Evolutionary conservation across 2,888 invertebrate genomes (phyloP), one percentile per base, ranked within the genome.

Genomic region (Parapristionchus giblindavisi): DNA sequence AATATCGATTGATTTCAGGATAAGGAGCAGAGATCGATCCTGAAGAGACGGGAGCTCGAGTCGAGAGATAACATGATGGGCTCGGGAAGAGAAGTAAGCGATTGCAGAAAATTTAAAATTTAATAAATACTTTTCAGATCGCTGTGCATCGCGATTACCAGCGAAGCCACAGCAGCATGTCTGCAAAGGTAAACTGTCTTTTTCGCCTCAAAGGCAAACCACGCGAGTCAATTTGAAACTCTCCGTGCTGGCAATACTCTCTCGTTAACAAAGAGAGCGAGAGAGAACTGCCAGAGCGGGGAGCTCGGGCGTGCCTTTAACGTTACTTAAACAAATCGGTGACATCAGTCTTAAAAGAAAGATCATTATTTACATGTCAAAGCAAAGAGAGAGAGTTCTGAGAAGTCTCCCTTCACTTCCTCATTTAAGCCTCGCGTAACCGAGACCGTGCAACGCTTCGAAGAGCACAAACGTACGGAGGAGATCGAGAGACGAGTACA

Each of bases 401-500:
- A n/a, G n/a, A n/a, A n/a, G n/a, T n/a, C n/a, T n/a, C n/a, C n/a
- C n/a, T n/a, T n/a, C n/a, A n/a, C n/a, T n/a, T n/a, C n/a, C n/a
- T n/a, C n/a, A n/a, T 81, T 81, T 60, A 74, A 84, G 78, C 88
- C 88, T 24, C 79, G 80, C 43, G 83, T 86, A 32, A 87, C 87
- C 2, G 86, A 88, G 77, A 87, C 86, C n/a, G 85, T 88, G 56
- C 83, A 87, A 63, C 83, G 85, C n/a, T 81, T 85, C 75, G 88
- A 88, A 77, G 87, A 88, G 77, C 82, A 84, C 63, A 83, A 84
- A n/a, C 81, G 86, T 43, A 88, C 88, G 32, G 88, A 88, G 78
- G 88, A 88, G 79, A 81, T 88, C 52, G 88, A 88, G 75, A 84
- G 88, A 34, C 83, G 85, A 48, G 85, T 88, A 17, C 81, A 85